phyloP scores from a whole-genome alignment of 2,797 vertebrate genomes.

The Threskiornis aethiopicus region DNA sequence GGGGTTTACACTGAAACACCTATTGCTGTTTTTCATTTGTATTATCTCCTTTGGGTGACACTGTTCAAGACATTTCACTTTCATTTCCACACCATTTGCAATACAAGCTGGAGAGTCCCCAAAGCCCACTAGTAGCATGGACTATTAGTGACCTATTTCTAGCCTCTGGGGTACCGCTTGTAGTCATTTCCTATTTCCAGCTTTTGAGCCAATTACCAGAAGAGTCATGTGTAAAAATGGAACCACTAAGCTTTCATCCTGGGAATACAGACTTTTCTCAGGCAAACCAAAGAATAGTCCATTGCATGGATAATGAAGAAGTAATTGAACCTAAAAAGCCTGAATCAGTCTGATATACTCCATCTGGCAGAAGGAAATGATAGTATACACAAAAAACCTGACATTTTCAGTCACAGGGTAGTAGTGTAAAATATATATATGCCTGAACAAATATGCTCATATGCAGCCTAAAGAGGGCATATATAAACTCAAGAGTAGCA shows the following conservation, averaged over 20 bases:
- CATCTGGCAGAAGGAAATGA: not conserved
- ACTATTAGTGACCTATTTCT: not conserved
- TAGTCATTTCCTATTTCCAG: conserved; percentile 6
- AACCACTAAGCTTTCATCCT: not conserved
- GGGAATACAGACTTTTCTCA: not conserved
- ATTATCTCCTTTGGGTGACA: conserved; percentile 7
- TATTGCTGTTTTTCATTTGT: not conserved
- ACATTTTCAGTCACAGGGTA: not conserved
- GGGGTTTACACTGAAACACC: not conserved
- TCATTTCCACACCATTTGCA: conserved; percentile 43
- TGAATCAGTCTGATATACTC: not conserved
- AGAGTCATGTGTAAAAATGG: not conserved
- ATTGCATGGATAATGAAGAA: not conserved
- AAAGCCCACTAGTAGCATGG: not conserved
- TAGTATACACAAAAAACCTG: not conserved
- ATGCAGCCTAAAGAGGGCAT: not conserved
- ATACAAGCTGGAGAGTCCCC: not conserved
- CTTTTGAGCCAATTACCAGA: conserved; percentile 11
- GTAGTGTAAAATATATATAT: not conserved
- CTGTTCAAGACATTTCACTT: not conserved
- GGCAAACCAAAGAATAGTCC: not conserved
- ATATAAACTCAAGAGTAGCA: not conserved
- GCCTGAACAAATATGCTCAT: not conserved
- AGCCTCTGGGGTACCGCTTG: not conserved
- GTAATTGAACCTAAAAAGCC: not conserved